phyloP scores from a whole-genome alignment of 1,140 invertebrate species.

The Helicorthomorpha holstii region DNA sequence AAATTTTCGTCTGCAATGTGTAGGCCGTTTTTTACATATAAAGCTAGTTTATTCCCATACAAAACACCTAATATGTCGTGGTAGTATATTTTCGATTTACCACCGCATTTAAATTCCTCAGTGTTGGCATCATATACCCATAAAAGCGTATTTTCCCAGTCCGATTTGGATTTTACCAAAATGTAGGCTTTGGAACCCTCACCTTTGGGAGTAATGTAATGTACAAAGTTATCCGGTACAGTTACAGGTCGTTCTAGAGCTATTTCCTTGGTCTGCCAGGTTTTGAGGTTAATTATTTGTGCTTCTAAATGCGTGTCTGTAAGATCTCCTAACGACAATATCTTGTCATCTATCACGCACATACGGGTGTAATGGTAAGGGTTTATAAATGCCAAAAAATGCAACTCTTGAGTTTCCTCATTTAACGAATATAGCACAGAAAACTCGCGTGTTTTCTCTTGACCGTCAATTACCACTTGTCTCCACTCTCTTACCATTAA shows the following conservation, averaged over 20 bases:
- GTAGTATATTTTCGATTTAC: background rate
- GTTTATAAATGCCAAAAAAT: background rate
- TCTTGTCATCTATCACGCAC: background rate
- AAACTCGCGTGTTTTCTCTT: background rate
- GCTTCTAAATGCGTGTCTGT: background rate
- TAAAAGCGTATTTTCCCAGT: background rate
- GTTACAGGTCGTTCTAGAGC: background rate
- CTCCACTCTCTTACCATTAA: background rate
- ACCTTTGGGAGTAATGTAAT: background rate
- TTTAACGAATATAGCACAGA: background rate
- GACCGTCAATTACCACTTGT: background rate
- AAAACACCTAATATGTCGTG: background rate
- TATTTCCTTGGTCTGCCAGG: background rate
- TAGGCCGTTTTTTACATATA: background rate
- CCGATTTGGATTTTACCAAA: background rate
- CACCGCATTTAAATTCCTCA: background rate
- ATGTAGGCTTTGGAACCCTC: background rate
- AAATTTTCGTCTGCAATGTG: background rate
- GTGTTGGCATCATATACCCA: background rate
- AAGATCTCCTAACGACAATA: background rate
- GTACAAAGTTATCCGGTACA: background rate
- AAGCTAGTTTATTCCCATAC: background rate
- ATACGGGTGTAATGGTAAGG: background rate
- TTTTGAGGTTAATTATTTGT: background rate
- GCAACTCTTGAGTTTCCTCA: background rate